Evolutionary conservation across 1,140 invertebrate species (phyloP), one percentile per base, ranked within the genome.

Genomic region (Popillia japonica): DNA sequence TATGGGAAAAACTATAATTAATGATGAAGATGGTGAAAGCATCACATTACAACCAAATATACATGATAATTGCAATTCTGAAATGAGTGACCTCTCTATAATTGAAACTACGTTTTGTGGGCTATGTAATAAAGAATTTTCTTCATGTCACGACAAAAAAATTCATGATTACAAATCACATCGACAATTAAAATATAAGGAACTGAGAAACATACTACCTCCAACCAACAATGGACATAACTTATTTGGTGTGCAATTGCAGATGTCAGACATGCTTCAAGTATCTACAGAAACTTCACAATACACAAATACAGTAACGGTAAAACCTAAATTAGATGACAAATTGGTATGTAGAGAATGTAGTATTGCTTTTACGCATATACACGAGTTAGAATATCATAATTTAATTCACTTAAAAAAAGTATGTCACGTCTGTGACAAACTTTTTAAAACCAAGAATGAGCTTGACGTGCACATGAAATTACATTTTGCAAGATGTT

Each of bases 401-500:
- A 34, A 34, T 34, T 34, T 34, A 34, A 34, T 34, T 34, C 27
- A 34, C 4, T 34, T 34, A 4, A 34, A 34, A 34, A 34, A 34
- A 4, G 17, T 27, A 27, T 68, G 64, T 68, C n/a, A 68, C 6
- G 20, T 68, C 20, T 68, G 64, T 27, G 20, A 27, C 3, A 68
- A n/a, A 10, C 10, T 20, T 10, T 68, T 68, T 68, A 68, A 68
- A 27, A 20, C 10, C 14, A 23, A 68, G 4, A 20, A 68, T 20
- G 64, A 68, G 9, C 64, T 68, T 11, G 20, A 22, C 3, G 20
- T 11, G 0, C 64, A 68, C 9, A 68, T 20, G 10, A 68, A 20
- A 23, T 10, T 68, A 14, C 64, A 68, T 68, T 20, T 23, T 68
- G 23, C 64, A 11, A 68, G 10, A 10, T 68, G 64, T 68, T 68